Base-by-base conservation (phyloP, 2,113 vertebrate species). In the Lepisosteus oculatus region DNA sequence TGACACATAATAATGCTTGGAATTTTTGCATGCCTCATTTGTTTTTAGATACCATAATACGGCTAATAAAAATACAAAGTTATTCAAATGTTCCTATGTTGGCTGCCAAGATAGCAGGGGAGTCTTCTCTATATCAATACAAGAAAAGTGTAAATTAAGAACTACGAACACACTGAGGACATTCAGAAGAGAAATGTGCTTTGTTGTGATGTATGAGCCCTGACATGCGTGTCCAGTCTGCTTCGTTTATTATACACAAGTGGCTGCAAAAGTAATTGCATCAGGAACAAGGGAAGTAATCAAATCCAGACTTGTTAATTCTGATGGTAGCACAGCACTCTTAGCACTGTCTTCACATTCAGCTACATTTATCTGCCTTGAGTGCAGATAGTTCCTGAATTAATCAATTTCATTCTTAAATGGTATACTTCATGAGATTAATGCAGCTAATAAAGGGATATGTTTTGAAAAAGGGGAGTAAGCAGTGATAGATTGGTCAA, bases 251-350 rank as follows among this genome's bases (percentile, higher is more conserved):
- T 65, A 65, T 65, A 41, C 62, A 65, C 62, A 41, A 65, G 6
- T 65, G 62, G 29, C 62, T 42, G 17, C 29, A 43, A 13, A 65
- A 43, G 62, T 43, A 43, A 65, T 65, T 65, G 62, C 29, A 42
- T 65, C 17, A 65, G 42, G 62, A 65, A 29, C 29, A 29, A 65
- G n/a, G 62, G 62, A 29, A 65, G 62, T 65, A 65, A 65, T 65
- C 62, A 65, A 42, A 65, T 65, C 62, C 62, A 65, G 62, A 65
- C 62, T 8, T 43, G n/a, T 11, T 65, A 65, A 65, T 65, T 65
- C n/a, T 65, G 6, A 42, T 29, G 13, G 62, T 42, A 65, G 17
- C 9, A 12, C 29, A 43, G 29, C 29, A 29, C 3, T 65, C 8
- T 65, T 15, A 65, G 9, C 17, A 5, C 62, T 42, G 62, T 29